phyloP scores from a whole-genome alignment of 2,797 vertebrate species.

The Cryptoblepharus egeriae region DNA sequence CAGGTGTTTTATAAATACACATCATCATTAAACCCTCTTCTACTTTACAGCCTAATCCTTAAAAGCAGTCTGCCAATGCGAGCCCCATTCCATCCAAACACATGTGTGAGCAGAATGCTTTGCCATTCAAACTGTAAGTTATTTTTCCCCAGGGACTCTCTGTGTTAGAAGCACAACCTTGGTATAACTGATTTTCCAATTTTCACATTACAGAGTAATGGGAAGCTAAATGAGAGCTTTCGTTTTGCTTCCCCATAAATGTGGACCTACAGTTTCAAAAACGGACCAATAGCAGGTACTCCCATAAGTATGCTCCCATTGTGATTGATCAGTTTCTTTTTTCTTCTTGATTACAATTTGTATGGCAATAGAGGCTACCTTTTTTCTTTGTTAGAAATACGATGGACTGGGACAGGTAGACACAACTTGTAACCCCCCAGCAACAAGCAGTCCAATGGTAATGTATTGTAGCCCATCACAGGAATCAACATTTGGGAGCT shows the following conservation, averaged over 20 bases:
- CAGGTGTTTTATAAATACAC: constrained; percentile 29
- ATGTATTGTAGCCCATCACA: no score
- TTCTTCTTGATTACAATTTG: constrained; percentile 53
- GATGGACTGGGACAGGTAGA: constrained; percentile 49
- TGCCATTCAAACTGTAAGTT: constrained; percentile 35
- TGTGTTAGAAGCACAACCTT: background rate
- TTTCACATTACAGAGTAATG: constrained; percentile 48
- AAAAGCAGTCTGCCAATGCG: constrained; percentile 35
- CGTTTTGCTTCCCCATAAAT: constrained; percentile 36
- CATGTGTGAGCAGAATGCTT: constrained; percentile 38
- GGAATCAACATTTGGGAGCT: background rate
- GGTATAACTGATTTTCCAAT: constrained; percentile 3
- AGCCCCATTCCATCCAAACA: constrained; percentile 30
- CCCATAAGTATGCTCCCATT: constrained; percentile 53
- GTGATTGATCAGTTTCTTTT: constrained; percentile 44
- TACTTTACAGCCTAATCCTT: constrained; percentile 37
- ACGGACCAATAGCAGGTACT: constrained; percentile 51
- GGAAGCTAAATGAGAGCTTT: constrained; percentile 30
- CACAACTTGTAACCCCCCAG: constrained; percentile 46
- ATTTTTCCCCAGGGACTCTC: constrained; percentile 26
- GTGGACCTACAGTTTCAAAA: constrained; percentile 32
- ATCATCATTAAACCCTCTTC: constrained; percentile 36
- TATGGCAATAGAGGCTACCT: constrained; percentile 36
- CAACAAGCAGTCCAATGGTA: no score
- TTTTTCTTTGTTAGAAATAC: constrained; percentile 7